phyloP scores from a whole-genome alignment of 2,888 invertebrate genomes.

The Hemaris fuciformis region DNA sequence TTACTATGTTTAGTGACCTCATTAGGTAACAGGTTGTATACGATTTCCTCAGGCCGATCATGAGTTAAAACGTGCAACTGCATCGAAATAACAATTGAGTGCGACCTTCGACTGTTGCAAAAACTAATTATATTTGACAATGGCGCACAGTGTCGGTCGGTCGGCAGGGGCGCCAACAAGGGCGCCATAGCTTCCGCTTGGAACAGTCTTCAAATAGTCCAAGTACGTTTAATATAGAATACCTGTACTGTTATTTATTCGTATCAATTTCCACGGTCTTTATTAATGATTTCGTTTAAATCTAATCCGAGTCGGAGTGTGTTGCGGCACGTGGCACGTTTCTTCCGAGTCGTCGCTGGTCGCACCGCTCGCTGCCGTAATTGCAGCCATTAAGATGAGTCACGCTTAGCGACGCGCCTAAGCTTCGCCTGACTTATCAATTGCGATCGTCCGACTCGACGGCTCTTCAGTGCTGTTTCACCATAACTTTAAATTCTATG shows the following conservation, averaged over 20 bases:
- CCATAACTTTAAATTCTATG: not conserved
- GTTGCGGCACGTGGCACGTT: slow-evolving; percentile 55
- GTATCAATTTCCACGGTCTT: slow-evolving; percentile 22
- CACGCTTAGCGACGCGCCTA: slow-evolving; percentile 73
- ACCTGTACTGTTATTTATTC: slow-evolving; percentile 21
- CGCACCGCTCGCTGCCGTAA: slow-evolving; percentile 62
- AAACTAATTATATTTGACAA: slow-evolving; percentile 29
- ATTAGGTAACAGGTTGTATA: slow-evolving; percentile 56
- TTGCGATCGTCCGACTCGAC: slow-evolving; percentile 50
- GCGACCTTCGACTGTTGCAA: slow-evolving; percentile 59
- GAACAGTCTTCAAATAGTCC: not conserved
- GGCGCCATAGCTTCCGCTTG: slow-evolving; percentile 5
- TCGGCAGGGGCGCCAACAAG: slow-evolving; percentile 3
- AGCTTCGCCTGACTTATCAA: slow-evolving; percentile 66
- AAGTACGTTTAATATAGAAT: slow-evolving; percentile 20
- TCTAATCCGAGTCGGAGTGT: slow-evolving; percentile 27
- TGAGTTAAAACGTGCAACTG: slow-evolving; percentile 46
- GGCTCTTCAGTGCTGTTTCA: slow-evolving; percentile 37
- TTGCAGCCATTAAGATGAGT: slow-evolving; percentile 78
- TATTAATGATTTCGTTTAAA: slow-evolving; percentile 25
- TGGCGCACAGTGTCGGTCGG: slow-evolving; percentile 26
- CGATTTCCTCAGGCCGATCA: slow-evolving; percentile 52
- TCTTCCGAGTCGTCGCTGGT: slow-evolving; percentile 45
- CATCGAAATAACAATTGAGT: slow-evolving; percentile 54
- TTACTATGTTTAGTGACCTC: slow-evolving; percentile 61